Evolutionary conservation across 2,888 invertebrate genomes (phyloP), one percentile per base, ranked within the genome.

Genomic region (Halocaridina rubra): DNA sequence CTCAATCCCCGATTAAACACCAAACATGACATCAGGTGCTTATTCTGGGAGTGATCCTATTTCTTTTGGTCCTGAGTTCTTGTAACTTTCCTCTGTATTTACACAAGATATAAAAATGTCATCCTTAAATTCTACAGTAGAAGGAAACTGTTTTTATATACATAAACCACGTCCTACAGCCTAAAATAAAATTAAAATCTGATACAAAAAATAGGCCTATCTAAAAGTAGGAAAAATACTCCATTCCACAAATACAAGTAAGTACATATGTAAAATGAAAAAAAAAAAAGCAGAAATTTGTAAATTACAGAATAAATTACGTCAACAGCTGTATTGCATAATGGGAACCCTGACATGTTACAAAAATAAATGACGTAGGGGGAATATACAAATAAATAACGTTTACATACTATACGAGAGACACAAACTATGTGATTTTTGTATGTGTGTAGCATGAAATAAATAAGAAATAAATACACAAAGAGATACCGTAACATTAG

Each of bases 81-180:
- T 80, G 71, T 69, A 19, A 22, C 2, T 53, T 53, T 53, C 19
- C 53, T 80, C 24, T 71, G 39, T 80, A 80, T 80, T 72, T 80
- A 80, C 80, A 80, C 59, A 57, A 71, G 71, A 80, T 72, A 80
- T 22, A 71, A n/a, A n/a, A n/a, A n/a, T 59, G 59, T 72, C 80
- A 69, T 72, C 27, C 80, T 71, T 80, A 71, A 71, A 80, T 32
- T 27, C 80, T 80, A 80, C 13, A 24, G 32, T 27, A n/a, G 64
- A 57, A 32, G 80, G 59, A 57, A 10, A 80, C 29, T 71, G 24
- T 78, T 33, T 67, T 27, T 80, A 80, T 80, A 13, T 80, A 80
- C 80, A 80, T 71, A 80, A 80, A 80, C 80, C 80, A 80, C 80
- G 57, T 80, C 80, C 80, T 80, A 80, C 80, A 19, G 80, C 72